Base-by-base conservation (phyloP, 2,888 invertebrate species). In the Sialis fuliginosa region DNA sequence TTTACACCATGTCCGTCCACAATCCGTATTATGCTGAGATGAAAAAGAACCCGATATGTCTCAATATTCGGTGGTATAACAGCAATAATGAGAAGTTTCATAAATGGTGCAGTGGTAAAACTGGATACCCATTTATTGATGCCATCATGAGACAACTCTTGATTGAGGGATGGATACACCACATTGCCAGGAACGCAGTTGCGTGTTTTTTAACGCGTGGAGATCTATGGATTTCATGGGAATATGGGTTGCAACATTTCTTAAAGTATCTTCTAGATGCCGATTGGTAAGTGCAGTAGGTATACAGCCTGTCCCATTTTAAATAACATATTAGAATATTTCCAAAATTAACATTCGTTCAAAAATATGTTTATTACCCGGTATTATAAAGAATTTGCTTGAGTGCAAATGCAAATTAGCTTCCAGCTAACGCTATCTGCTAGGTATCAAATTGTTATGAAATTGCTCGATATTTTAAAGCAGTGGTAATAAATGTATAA, bases 211-310 rank as follows among this genome's bases (percentile, higher is more conserved):
- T 83, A 10, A 83, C 83, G 0, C 69, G 83, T 6, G 82, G 81
- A n/a, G 79, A 79, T 6, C 68, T 83, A 47, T 83, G 82, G 81
- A 69, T 81, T 45, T 76, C 72, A 53, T 83, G 83, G 83, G 81
- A 81, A 55, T 72, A 74, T 52, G 82, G 83, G 1, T 61, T 79
- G 42, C 62, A 73, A 45, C 77, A 78, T 60, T 79, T 79, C 61
- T 65, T 79, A 10, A 74, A 77, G 61, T 74, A 79, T 56, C 65
- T 83, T 40, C 63, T 83, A 10, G 83, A 83, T 57, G 81, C 81
- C 30, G 83, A 83, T 59, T 81, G 81, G 80, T 45, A 39, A 13
- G 9, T 6, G 22, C 22, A 22, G 22, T n/a, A n/a, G n/a, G n/a
- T 22, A 22, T 22, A 22, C 22, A 22, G 22, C 22, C 2, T 22